Evolutionary conservation across 2,888 invertebrate species (phyloP).

Genomic region (Luperina nickerlii): DNA sequence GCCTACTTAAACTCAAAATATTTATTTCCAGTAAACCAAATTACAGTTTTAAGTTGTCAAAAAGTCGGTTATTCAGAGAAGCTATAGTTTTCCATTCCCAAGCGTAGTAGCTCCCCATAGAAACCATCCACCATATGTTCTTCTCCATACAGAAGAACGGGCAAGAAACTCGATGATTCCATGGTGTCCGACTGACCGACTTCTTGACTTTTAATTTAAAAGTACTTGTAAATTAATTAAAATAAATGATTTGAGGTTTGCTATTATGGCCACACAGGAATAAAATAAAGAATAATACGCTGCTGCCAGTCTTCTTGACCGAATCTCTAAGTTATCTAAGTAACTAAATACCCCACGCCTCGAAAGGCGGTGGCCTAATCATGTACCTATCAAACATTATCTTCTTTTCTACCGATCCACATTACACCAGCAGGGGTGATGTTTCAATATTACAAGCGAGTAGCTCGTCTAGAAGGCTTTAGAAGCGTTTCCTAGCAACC

Average conservation of each 20-base stretch:
- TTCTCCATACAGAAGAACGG: not conserved
- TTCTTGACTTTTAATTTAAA: not conserved
- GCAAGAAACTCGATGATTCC: not conserved
- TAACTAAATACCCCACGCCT: not conserved
- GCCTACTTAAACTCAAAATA: not conserved
- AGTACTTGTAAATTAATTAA: not conserved
- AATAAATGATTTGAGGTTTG: not conserved
- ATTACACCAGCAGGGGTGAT: not conserved
- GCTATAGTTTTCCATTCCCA: not conserved
- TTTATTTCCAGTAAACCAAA: not conserved
- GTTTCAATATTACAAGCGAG: constrained; percentile 9
- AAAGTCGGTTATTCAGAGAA: no score
- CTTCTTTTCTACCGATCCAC: not conserved
- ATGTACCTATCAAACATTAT: not conserved
- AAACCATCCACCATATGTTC: no score
- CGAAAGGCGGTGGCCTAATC: not conserved
- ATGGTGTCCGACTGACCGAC: not conserved
- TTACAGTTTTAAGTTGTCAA: no score
- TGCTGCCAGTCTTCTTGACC: not conserved
- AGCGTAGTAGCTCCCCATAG: not conserved
- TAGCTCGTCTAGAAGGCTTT: constrained; percentile 21
- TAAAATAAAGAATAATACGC: no score
- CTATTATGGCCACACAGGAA: not conserved
- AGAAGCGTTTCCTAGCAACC: constrained; percentile 44
- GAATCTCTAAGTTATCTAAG: not conserved